phyloP scores from a whole-genome alignment of 2,797 vertebrate genomes.

The Aotus griseimembra region DNA sequence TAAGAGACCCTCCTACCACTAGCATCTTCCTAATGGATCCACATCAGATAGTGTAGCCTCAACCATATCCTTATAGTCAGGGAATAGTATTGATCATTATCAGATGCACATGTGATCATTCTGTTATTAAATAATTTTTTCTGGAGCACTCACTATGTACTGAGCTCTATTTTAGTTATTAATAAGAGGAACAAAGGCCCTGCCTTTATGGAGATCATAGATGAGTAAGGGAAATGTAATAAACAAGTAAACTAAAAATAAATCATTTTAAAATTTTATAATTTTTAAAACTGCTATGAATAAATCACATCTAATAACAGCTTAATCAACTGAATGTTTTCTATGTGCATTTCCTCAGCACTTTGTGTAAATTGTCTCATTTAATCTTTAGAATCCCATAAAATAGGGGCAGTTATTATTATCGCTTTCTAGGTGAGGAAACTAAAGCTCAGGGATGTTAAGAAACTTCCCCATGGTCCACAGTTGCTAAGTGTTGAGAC shows the following conservation, averaged over 20 bases:
- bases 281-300: not conserved
- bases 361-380: not conserved
- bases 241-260: not conserved
- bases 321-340: not conserved
- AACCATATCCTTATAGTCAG: no score
- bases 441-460: not conserved
- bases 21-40: not conserved
- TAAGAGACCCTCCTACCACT: not conserved
- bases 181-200: not conserved
- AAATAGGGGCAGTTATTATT: not conserved
- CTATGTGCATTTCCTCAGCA: not conserved
- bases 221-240: not conserved
- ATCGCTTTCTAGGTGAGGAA: not conserved
- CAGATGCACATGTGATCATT: not conserved
- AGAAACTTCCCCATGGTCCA: not conserved
- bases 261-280: not conserved
- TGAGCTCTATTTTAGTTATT: not conserved
- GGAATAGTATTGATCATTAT: not conserved
- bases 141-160: not conserved
- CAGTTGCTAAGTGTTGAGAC: not conserved
- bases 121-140: not conserved
- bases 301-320: not conserved
- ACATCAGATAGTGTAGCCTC: not conserved
- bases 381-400: not conserved
- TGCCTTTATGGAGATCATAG: not conserved